A percentile compares a stretch with the other conserved stretches of the same genome.
These are phyloP conservation scores for Streptopelia turtur DNA, from an alignment of 2,797 vertebrate species.

Conservation along the genomic window DNA sequence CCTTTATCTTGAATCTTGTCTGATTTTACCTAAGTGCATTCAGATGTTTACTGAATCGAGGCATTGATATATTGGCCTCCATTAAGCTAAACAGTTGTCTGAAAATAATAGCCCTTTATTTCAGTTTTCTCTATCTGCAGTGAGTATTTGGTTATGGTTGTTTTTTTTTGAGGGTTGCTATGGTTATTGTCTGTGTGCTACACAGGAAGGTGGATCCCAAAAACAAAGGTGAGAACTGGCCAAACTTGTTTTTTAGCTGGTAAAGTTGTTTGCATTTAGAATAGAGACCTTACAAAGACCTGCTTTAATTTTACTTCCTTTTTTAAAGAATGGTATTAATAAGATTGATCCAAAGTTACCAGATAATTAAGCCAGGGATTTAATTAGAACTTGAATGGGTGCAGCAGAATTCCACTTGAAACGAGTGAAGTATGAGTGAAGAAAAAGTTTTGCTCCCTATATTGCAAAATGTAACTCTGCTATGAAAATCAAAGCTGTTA, in stretches of 20 bases:
- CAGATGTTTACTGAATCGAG: not conserved
- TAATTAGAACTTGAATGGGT: not conserved
- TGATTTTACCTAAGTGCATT: not conserved
- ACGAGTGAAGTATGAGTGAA: not conserved
- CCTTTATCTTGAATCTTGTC: not conserved
- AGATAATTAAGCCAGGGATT: not conserved
- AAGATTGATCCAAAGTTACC: not conserved
- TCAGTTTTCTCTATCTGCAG: not conserved
- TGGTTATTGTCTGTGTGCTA: not conserved
- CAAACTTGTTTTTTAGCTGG: not conserved
- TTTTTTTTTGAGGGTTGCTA: not conserved
- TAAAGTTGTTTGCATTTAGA: not conserved
- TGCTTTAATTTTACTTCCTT: not conserved
- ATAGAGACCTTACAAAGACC: not conserved
- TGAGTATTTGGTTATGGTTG: not conserved
- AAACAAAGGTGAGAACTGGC: not conserved
- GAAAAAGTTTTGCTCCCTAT: not conserved
- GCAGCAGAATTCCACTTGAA: not conserved
- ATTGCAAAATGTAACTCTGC: not conserved
- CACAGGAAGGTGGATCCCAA: not conserved
- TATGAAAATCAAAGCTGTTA: not conserved
- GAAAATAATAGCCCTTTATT: conserved; percentile 30
- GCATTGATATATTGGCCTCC: not conserved
- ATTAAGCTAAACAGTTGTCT: not conserved
- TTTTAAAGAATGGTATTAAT: not conserved